Conservation (phyloP, 2,113 vertebrate genomes). For the Micronycteris hirsuta region DNA sequence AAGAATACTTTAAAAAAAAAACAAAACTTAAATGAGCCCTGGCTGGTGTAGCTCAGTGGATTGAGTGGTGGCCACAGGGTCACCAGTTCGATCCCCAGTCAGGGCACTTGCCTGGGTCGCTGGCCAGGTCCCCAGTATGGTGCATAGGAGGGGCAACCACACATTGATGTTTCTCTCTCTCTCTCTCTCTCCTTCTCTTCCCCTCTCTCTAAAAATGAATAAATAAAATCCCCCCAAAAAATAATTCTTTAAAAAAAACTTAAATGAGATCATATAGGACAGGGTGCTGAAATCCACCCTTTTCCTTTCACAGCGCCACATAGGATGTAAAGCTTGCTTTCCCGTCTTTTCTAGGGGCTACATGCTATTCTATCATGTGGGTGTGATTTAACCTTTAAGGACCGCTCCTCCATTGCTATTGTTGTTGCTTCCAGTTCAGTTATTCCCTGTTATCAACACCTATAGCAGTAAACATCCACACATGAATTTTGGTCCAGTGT, state of each 20-base stretch:
- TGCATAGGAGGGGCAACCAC: no score
- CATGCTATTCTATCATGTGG: neutral
- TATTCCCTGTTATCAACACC: neutral
- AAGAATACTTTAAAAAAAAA: neutral
- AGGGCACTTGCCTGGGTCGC: no score
- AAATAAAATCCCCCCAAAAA: no score
- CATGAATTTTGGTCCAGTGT: neutral
- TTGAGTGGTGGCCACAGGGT: no score
- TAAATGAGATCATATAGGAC: neutral
- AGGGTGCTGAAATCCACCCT: neutral
- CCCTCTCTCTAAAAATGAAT: no score
- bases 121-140: no score
- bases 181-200: no score
- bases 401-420: neutral
- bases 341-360: neutral
- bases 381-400: neutral
- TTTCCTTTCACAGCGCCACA: rapidly evolving
- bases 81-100: no score
- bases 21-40: neutral
- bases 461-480: neutral
- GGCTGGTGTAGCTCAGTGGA: no score
- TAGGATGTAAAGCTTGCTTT: neutral
- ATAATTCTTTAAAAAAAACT: no score
- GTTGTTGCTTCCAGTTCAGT: neutral
- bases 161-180: no score